phyloP scores from a whole-genome alignment of 1,140 invertebrate genomes.

The Eumaeus atala region DNA sequence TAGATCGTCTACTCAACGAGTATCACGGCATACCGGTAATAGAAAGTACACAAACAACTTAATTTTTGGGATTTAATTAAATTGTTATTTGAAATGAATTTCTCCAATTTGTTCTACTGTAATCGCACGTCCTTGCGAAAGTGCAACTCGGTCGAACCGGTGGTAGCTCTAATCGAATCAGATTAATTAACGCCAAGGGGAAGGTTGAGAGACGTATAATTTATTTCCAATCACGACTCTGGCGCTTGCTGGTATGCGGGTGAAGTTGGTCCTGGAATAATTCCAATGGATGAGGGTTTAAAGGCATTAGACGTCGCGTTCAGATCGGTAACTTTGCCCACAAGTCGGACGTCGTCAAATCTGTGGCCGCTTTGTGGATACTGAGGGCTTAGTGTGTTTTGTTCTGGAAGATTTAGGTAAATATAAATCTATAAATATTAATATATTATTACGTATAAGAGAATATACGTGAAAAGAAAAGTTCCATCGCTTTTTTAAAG shows the following conservation, averaged over 20 bases:
- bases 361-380: constrained; percentile 6
- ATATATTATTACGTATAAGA: too few relatives aligned
- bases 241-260: constrained; percentile 26
- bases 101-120: constrained; percentile 1
- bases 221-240: constrained; percentile 35
- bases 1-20: background rate
- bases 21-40: background rate
- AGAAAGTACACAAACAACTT: background rate
- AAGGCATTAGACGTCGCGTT: constrained; percentile 27
- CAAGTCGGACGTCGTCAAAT: constrained; percentile 24
- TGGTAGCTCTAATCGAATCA: constrained; percentile 14
- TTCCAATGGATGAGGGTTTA: constrained; percentile 25
- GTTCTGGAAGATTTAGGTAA: too few relatives aligned
- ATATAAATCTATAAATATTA: too few relatives aligned
- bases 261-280: constrained; percentile 26
- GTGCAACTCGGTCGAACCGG: constrained; percentile 4
- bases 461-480: too few relatives aligned
- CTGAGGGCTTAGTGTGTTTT: too few relatives aligned
- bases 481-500: too few relatives aligned
- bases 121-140: background rate
- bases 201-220: constrained; percentile 28
- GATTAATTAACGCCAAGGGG: constrained; percentile 23
- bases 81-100: constrained; percentile 11
- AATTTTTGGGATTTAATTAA: background rate
- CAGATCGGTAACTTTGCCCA: constrained; percentile 29